Conservation (phyloP, 2,797 vertebrate genomes). For the Pristis pectinata region DNA sequence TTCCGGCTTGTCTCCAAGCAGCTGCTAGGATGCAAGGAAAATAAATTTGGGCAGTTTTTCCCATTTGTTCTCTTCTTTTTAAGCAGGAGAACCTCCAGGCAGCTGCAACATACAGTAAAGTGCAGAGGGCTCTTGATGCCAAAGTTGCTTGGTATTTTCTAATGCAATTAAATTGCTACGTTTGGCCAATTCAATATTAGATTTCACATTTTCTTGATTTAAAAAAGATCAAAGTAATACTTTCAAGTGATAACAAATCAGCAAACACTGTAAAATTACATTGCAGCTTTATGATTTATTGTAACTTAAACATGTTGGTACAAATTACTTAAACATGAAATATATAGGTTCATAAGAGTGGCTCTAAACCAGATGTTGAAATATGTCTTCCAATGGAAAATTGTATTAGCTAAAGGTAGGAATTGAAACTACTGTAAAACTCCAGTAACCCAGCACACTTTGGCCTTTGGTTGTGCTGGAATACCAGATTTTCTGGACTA, state of each 20-base stretch:
- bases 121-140: neutral
- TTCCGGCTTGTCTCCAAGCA: neutral
- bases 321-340: neutral
- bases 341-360: neutral
- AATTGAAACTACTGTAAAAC: no score
- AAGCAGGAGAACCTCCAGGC: neutral
- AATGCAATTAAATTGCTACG: neutral
- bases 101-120: neutral
- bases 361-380: neutral
- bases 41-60: neutral
- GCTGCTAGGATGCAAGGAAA: conserved; percentile 26
- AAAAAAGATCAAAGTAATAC: neutral
- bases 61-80: conserved; percentile 7
- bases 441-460: no score
- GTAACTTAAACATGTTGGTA: neutral
- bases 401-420: no score
- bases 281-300: neutral
- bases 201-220: neutral
- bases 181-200: no score
- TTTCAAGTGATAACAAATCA: neutral
- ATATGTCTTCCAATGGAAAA: neutral
- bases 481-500: no score
- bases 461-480: no score
- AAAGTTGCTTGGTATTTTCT: neutral
- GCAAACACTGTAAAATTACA: neutral